These are phyloP conservation scores for Lycaena phlaeas DNA, from an alignment of 2,888 invertebrate genomes.

Conservation along the genomic window DNA sequence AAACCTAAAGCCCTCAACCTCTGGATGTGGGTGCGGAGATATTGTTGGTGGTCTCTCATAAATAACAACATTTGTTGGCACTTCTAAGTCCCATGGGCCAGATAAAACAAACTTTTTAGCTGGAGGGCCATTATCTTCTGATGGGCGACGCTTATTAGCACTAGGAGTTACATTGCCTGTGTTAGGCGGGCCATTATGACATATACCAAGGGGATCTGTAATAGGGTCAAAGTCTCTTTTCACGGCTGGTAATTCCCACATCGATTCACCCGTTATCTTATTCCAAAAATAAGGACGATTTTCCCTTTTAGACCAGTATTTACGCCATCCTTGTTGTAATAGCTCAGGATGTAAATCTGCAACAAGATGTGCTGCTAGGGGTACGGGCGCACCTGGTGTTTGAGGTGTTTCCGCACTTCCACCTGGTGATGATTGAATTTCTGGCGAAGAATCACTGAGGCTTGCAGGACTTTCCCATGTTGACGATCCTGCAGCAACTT, in stretches of 20 bases:
- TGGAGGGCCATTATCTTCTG: conserved; percentile 85
- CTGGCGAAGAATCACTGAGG: conserved; percentile 59
- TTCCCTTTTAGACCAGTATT: conserved; percentile 97
- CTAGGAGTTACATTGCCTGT: conserved; percentile 67
- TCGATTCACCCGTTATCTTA: conserved; percentile 94
- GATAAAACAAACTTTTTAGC: conserved; percentile 89
- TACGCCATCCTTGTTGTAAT: conserved; percentile 93
- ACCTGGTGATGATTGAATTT: conserved; percentile 56
- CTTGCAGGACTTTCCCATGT: conserved; percentile 55
- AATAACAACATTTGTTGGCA: conserved; percentile 92
- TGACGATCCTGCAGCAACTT: conserved; percentile 63
- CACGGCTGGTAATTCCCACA: conserved; percentile 95
- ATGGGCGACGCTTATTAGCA: conserved; percentile 81
- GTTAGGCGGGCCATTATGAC: conserved; percentile 62
- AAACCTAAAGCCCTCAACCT: conserved; percentile 90
- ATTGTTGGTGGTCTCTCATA: conserved; percentile 89
- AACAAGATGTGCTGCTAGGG: conserved; percentile 56
- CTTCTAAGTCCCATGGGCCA: conserved; percentile 96
- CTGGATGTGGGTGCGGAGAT: conserved; percentile 94
- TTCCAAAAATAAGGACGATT: conserved; percentile 98
- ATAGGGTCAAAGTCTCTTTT: conserved; percentile 91
- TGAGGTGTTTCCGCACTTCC: conserved; percentile 65
- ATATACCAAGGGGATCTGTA: conserved; percentile 92
- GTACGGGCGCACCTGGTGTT: conserved; percentile 74
- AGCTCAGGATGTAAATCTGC: conserved; percentile 65